A percentile compares a stretch with the other conserved stretches of the same genome.
These are phyloP conservation scores for Neopipo cinnamomea DNA, from an alignment of 2,113 vertebrate genomes.

Conservation along the genomic window DNA sequence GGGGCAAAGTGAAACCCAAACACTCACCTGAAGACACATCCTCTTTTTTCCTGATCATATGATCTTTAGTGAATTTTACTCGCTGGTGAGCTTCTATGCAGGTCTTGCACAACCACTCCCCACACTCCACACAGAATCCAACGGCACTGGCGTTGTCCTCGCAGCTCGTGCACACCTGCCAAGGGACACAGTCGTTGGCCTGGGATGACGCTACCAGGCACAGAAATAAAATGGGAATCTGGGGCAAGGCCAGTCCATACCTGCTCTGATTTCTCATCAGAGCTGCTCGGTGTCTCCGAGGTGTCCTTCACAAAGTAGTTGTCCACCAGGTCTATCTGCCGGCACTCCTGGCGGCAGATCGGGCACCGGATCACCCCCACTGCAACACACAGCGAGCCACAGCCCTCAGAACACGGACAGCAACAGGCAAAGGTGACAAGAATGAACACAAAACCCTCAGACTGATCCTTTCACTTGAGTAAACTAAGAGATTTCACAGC, in stretches of 20 bases:
- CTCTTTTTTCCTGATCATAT: slow-evolving; percentile 96
- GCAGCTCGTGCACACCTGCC: slow-evolving; percentile 95
- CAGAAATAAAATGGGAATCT: neutral
- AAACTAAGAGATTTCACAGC: fast-evolving
- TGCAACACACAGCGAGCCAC: slow-evolving; percentile 30
- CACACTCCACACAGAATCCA: slow-evolving; percentile 95
- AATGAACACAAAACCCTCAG: neutral
- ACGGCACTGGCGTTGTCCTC: slow-evolving; percentile 95
- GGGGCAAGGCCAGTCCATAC: slow-evolving; percentile 56
- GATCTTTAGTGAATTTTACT: slow-evolving; percentile 98
- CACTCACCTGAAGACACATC: slow-evolving; percentile 88
- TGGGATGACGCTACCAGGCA: neutral
- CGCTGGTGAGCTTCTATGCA: slow-evolving; percentile 98
- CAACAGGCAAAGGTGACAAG: fast-evolving
- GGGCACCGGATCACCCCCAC: slow-evolving; percentile 94
- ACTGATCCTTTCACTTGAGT: neutral
- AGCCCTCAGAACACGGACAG: fast-evolving
- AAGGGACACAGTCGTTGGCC: neutral
- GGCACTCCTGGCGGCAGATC: slow-evolving; percentile 94
- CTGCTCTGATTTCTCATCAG: slow-evolving; percentile 92
- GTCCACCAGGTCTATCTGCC: slow-evolving; percentile 95
- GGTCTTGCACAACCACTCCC: slow-evolving; percentile 97
- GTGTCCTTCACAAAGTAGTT: slow-evolving; percentile 99
- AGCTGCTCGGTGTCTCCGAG: slow-evolving; percentile 85
- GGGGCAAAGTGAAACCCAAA: neutral